Evolutionary conservation across 2,113 vertebrate genomes (phyloP).

Genomic region (rabbit (Oryctolagus cuniculus)): DNA sequence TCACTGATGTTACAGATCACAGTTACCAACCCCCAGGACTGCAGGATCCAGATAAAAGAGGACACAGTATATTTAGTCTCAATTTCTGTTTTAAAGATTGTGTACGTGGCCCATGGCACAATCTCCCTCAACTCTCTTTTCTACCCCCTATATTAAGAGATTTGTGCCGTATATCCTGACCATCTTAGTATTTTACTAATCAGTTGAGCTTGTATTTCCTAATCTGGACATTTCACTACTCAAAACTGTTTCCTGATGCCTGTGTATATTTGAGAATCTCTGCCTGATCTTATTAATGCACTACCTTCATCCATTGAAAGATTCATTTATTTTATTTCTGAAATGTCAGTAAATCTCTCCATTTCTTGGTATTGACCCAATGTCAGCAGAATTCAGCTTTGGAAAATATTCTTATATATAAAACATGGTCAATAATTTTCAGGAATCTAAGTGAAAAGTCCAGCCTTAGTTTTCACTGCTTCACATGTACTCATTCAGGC

Average conservation of each 20-base stretch:
- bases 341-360: not conserved
- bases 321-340: not conserved
- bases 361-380: constrained; percentile 11
- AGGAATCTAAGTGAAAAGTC: not conserved
- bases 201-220: not conserved
- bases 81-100: not conserved
- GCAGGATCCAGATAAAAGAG: not conserved
- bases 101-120: not conserved
- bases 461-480: not conserved
- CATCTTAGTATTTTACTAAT: not conserved
- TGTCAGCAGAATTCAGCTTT: constrained; percentile 51
- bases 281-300: constrained; percentile 23
- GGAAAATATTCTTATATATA: constrained; percentile 6
- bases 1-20: not conserved
- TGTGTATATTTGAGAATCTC: constrained; percentile 27
- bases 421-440: not conserved
- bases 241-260: not conserved
- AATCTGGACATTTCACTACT: constrained; percentile 12
- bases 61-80: not conserved
- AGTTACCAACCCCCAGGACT: not conserved
- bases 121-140: not conserved
- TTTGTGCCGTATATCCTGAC: not conserved
- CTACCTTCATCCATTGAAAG: not conserved
- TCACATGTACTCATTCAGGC: not conserved
- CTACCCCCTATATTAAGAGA: not conserved